Evolutionary conservation across 2,888 invertebrate species (phyloP).

Genomic region (Spisula solida): DNA sequence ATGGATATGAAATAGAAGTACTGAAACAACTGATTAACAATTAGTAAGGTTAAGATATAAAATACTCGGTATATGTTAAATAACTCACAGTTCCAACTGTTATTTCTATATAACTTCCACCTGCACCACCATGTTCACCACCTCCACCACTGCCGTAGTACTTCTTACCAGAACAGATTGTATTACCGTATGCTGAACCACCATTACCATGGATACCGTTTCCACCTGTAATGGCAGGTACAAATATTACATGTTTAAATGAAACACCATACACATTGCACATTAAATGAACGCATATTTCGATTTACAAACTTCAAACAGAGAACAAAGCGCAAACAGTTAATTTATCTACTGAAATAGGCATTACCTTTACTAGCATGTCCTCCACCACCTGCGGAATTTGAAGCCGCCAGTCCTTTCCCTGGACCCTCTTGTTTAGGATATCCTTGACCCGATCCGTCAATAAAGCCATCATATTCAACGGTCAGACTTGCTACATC

Average conservation of each 20-base stretch:
- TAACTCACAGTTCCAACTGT: conserved; percentile 72
- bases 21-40: background rate
- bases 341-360: background rate
- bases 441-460: conserved; percentile 75
- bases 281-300: no score
- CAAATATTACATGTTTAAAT: background rate
- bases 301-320: no score
- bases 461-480: conserved; percentile 72
- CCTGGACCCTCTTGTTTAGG: conserved; percentile 69
- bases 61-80: background rate
- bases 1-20: background rate
- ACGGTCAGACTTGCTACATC: conserved; percentile 68
- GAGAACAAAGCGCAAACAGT: background rate
- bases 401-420: conserved; percentile 53
- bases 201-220: conserved; percentile 46
- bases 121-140: conserved; percentile 73
- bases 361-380: conserved; percentile 76
- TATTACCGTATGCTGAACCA: conserved; percentile 72
- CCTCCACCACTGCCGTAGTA: conserved; percentile 80
- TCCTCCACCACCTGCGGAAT: conserved; percentile 74
- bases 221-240: conserved; percentile 50
- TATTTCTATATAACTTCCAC: conserved; percentile 74
- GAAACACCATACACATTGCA: background rate
- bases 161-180: conserved; percentile 55
- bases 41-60: background rate